Conservation (phyloP, 2,888 invertebrate genomes). For the Lycocerus yunnanus region DNA sequence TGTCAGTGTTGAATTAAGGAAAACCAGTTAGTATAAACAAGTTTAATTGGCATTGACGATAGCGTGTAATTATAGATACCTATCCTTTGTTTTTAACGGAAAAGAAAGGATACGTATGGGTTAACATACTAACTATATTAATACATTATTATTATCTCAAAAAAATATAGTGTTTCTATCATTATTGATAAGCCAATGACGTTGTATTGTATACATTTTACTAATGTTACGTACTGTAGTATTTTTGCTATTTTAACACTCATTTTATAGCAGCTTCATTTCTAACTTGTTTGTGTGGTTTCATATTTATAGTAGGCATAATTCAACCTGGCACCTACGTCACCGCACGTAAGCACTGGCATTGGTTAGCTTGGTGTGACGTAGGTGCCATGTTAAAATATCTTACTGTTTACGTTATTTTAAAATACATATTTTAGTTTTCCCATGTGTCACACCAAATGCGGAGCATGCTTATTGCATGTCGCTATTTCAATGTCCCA, state of each 20-base stretch:
- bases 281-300: neutral
- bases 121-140: neutral
- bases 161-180: neutral
- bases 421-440: neutral
- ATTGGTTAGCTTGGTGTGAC: no score
- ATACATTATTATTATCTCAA: no score
- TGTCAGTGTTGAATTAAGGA: neutral
- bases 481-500: neutral
- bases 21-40: neutral
- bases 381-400: no score
- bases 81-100: neutral
- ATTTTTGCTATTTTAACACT: no score
- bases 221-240: no score
- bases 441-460: constrained; percentile 2
- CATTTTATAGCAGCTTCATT: no score
- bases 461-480: neutral
- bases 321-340: no score
- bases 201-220: no score
- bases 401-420: no score
- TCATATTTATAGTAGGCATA: no score
- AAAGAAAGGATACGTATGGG: neutral
- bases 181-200: neutral
- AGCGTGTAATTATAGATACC: neutral
- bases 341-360: no score
- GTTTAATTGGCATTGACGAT: neutral